A percentile compares a stretch with the other conserved stretches of the same genome.
Evolutionary conservation across 2,113 vertebrate species (phyloP).

Genomic region (Glareola pratincola): DNA sequence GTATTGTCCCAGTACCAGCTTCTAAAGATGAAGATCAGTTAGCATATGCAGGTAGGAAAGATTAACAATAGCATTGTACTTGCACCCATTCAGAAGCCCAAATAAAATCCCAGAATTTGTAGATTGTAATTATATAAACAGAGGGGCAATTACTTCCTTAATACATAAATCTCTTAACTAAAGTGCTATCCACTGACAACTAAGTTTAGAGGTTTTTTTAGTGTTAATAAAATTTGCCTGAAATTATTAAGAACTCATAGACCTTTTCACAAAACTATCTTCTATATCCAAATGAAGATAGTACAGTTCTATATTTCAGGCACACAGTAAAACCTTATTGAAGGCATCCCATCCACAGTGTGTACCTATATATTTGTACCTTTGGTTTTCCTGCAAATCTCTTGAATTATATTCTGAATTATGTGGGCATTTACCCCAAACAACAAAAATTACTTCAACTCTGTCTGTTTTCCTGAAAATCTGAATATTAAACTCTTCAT

Average conservation of each 20-base stretch:
- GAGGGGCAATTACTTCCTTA: neutral
- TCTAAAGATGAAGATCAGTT: neutral
- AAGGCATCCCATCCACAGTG: neutral
- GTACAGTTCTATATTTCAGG: neutral
- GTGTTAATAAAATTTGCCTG: neutral
- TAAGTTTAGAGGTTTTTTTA: neutral
- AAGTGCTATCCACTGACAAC: neutral
- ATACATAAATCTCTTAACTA: neutral
- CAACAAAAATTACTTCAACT: neutral
- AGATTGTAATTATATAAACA: neutral
- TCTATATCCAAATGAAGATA: neutral
- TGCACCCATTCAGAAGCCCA: neutral
- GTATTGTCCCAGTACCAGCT: neutral
- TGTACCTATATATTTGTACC: neutral
- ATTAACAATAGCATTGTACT: neutral
- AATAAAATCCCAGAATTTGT: neutral
- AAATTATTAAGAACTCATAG: neutral
- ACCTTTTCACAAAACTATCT: neutral
- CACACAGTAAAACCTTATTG: neutral
- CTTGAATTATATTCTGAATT: neutral
- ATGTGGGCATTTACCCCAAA: neutral
- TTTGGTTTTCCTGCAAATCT: neutral
- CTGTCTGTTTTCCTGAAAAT: neutral
- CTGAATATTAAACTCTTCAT: neutral
- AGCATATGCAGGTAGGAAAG: neutral